Base-by-base conservation (phyloP, 1,140 invertebrate genomes). In the Cardiocondyla obscurior region DNA sequence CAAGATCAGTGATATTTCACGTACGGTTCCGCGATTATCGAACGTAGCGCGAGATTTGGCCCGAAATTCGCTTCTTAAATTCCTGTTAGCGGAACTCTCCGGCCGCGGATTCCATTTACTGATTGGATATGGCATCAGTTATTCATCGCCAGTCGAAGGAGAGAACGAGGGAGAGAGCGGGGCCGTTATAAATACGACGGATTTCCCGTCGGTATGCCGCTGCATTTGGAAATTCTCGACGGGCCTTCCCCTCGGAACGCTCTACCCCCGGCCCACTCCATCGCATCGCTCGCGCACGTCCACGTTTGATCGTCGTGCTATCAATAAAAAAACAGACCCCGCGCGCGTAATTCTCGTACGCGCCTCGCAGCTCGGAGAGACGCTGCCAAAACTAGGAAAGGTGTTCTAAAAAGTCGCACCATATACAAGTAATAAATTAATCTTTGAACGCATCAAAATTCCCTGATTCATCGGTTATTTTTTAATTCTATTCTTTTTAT, bases 41-140 rank as follows among this genome's bases (percentile, higher is more conserved):
- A 60, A 82, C 81, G 72, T 79, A 19, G 57, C 22, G 64, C 72
- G 70, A 74, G 73, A 85, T 72, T 60, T 58, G 53, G 77, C 57
- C 85, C 19, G 70, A 83, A 76, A 84, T 62, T 79, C 79, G 53
- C 67, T 83, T 86, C 79, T 79, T 79, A 82, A 88, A 73, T 87
- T 83, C 85, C 81, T 84, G 84, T 87, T 77, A 87, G 81, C 85
- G 79, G 42, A 82, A 62, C 67, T 79, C 58, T 65, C 44, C 74
- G 33, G 46, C 36, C 46, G 74, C 33, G 74, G 60, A 79, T 79
- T 79, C 74, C 74, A 79, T 79, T 79, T 79, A 79, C 62, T 69
- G 74, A 79, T 79, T 79, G 74, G 74, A 79, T 79, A 79, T 79
- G 74, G 74, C 74, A 79, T 79, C 74, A 79, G 74, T 79, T 79